Evolutionary conservation across 2,797 vertebrate species (phyloP).

Genomic region (Trachurus trachurus): DNA sequence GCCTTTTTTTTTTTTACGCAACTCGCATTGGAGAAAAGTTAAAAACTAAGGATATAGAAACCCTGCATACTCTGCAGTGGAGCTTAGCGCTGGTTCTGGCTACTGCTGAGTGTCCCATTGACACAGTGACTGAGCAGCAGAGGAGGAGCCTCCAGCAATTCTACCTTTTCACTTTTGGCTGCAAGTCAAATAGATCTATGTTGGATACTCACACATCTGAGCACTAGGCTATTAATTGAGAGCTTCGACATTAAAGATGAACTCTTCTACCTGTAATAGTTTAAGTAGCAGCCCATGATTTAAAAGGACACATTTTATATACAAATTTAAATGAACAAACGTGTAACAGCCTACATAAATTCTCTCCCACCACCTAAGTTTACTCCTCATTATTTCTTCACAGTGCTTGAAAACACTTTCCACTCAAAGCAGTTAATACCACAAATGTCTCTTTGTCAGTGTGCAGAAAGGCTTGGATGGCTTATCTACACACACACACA

Average conservation of each 20-base stretch:
- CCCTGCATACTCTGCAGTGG: not conserved
- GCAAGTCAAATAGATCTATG: not conserved
- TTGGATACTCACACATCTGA: not conserved
- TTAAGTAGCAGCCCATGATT: not conserved
- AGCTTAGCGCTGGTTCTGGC: not conserved
- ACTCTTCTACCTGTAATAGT: not conserved
- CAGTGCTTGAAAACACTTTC: slow-evolving; percentile 47
- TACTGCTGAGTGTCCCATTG: slow-evolving; percentile 51
- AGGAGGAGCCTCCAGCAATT: slow-evolving; percentile 61
- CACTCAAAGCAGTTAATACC: slow-evolving; percentile 32
- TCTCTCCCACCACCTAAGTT: not conserved
- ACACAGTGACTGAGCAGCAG: slow-evolving; percentile 75
- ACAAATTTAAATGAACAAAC: not conserved
- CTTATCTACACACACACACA: slow-evolving; percentile 51
- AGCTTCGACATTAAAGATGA: not conserved
- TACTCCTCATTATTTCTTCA: slow-evolving; percentile 3
- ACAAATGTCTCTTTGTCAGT: slow-evolving; percentile 76
- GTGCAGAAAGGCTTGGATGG: slow-evolving; percentile 64
- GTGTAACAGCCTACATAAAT: too few relatives aligned
- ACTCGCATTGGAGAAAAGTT: not conserved
- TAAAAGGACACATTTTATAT: not conserved
- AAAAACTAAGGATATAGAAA: not conserved
- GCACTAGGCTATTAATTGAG: not conserved
- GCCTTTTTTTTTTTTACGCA: not conserved
- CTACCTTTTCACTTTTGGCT: slow-evolving; percentile 47